These are phyloP conservation scores for Marasmarcha lunaedactyla DNA, from an alignment of 2,888 invertebrate genomes.

Conservation along the genomic window DNA sequence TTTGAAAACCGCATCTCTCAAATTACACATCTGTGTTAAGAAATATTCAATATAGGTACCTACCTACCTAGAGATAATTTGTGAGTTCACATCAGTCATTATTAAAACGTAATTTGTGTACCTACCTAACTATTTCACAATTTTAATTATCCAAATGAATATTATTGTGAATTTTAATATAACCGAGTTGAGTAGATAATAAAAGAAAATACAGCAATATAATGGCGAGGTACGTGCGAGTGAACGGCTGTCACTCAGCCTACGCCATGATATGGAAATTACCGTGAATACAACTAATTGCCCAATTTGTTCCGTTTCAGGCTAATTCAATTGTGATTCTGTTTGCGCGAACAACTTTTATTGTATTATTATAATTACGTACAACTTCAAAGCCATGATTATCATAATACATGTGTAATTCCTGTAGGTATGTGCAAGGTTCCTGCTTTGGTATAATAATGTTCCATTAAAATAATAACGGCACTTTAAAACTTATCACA, in stretches of 20 bases:
- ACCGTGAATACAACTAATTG: conserved; percentile 28
- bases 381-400: background rate
- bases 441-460: background rate
- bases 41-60: too few relatives aligned
- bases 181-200: too few relatives aligned
- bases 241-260: conserved; percentile 23
- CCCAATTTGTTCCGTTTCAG: conserved; percentile 52
- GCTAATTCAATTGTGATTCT: conserved; percentile 30
- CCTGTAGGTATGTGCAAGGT: too few relatives aligned
- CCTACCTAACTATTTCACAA: too few relatives aligned
- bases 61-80: too few relatives aligned
- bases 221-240: background rate
- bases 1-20: too few relatives aligned
- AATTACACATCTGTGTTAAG: too few relatives aligned
- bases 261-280: conserved; percentile 43
- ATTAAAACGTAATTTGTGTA: too few relatives aligned
- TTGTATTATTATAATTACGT: background rate
- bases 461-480: background rate
- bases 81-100: too few relatives aligned
- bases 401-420: background rate
- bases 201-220: background rate
- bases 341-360: background rate
- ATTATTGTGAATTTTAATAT: too few relatives aligned
- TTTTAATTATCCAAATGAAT: too few relatives aligned
- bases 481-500: background rate